These are phyloP conservation scores for Agrilus cyanescens DNA, from an alignment of 2,888 invertebrate genomes.

Conservation along the genomic window DNA sequence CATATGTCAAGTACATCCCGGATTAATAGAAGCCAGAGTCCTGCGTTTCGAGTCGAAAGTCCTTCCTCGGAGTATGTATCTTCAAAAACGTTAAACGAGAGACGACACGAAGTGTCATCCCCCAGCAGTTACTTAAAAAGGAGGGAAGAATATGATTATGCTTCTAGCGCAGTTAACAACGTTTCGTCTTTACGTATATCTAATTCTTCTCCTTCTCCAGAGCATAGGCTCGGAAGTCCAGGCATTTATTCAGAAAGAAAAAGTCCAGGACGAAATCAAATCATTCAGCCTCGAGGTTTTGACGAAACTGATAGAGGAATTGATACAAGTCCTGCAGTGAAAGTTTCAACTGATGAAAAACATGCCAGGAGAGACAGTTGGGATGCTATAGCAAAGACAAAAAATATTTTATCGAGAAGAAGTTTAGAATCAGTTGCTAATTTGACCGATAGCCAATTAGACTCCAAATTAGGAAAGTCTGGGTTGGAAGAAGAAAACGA, in stretches of 20 bases:
- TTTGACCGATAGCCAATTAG: slow-evolving; percentile 48
- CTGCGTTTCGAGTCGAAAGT: slow-evolving; percentile 8
- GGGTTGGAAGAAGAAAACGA: slow-evolving; percentile 29
- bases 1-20: not conserved
- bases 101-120: slow-evolving; percentile 26
- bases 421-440: slow-evolving; percentile 61
- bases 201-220: slow-evolving; percentile 17
- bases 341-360: slow-evolving; percentile 45
- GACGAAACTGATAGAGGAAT: slow-evolving; percentile 26
- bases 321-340: slow-evolving; percentile 45
- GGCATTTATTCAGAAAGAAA: no score
- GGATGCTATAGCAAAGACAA: slow-evolving; percentile 73
- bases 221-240: no score
- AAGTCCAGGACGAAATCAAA: no score
- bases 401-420: slow-evolving; percentile 57
- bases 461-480: slow-evolving; percentile 30
- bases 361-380: slow-evolving; percentile 60
- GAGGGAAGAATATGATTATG: slow-evolving; percentile 20
- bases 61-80: slow-evolving; percentile 24
- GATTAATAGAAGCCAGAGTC: slow-evolving; percentile 27
- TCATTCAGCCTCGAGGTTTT: slow-evolving; percentile 8
- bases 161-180: slow-evolving; percentile 27
- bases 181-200: slow-evolving; percentile 29
- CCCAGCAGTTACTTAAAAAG: slow-evolving; percentile 26
- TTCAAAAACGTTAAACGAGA: slow-evolving; percentile 29